Evolutionary conservation across 2,113 vertebrate species (phyloP).

Genomic region (Stegostoma tigrinum): DNA sequence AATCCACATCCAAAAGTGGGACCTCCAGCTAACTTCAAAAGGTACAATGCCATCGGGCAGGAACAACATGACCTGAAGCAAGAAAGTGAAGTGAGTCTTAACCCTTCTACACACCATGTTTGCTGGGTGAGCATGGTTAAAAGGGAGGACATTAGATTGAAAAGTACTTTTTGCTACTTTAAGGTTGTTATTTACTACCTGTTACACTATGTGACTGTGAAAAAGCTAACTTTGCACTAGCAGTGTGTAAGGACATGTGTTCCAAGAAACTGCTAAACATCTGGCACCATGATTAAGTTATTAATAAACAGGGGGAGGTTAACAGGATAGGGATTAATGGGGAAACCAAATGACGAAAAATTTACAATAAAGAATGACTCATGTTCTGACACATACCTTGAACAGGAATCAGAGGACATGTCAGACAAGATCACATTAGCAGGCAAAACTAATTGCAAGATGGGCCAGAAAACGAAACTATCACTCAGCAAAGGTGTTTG

Average conservation of each 20-base stretch:
- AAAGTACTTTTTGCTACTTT: background rate
- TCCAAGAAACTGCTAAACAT: background rate
- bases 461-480: background rate
- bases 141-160: background rate
- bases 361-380: background rate
- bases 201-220: background rate
- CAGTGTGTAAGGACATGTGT: background rate
- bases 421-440: background rate
- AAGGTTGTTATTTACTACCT: background rate
- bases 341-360: background rate
- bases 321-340: background rate
- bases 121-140: background rate
- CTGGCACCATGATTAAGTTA: background rate
- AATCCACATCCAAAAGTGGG: background rate
- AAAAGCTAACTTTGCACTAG: background rate
- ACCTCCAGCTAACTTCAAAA: background rate
- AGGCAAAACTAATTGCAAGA: background rate
- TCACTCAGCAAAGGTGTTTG: background rate
- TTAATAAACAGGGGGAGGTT: background rate
- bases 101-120: background rate
- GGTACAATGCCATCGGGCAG: background rate
- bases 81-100: background rate
- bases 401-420: background rate
- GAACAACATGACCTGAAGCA: background rate
- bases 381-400: background rate